Evolutionary conservation across 2,113 vertebrate species (phyloP).

Genomic region (Lasiurus borealis): DNA sequence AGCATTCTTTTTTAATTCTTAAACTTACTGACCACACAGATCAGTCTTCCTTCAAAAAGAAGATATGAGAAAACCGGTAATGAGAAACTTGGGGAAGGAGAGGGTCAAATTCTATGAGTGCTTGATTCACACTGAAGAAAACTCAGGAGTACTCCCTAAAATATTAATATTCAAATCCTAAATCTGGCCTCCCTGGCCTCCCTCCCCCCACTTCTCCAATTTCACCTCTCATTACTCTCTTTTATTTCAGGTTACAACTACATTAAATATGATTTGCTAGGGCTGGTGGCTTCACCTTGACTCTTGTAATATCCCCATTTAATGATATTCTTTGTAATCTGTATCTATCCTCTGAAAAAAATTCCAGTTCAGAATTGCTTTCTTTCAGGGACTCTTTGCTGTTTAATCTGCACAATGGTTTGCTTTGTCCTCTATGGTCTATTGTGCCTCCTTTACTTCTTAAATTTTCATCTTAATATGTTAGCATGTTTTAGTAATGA

Average conservation of each 20-base stretch:
- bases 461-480: neutral
- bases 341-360: neutral
- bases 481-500: neutral
- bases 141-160: neutral
- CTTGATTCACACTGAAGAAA: neutral
- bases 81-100: neutral
- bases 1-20: neutral
- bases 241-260: neutral
- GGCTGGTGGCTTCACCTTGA: neutral
- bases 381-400: neutral
- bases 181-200: neutral
- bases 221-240: neutral
- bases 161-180: neutral
- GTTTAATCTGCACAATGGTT: neutral
- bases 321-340: neutral
- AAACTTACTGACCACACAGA: neutral
- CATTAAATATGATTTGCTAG: neutral
- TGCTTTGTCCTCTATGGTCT: neutral
- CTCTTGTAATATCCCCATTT: neutral
- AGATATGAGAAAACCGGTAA: neutral
- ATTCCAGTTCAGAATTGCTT: neutral
- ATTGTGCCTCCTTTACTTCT: neutral
- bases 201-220: neutral
- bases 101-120: neutral
- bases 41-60: neutral